Percentiles rank a stretch among this genome's conserved stretches.
Conservation (phyloP, 2,888 invertebrate species). For the Parascotia fuliginaria region DNA sequence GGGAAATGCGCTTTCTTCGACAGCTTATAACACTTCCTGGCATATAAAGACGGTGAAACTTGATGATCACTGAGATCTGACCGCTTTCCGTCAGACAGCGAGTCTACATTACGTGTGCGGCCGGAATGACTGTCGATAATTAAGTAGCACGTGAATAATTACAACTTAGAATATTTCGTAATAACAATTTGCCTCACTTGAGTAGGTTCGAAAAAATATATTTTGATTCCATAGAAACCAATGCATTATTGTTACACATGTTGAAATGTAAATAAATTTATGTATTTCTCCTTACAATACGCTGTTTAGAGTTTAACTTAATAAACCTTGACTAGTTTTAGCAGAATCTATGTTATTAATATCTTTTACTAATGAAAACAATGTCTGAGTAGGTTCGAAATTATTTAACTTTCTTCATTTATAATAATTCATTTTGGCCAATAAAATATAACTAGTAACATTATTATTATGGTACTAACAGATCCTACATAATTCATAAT, state of each 20-base stretch:
- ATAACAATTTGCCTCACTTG: constrained; percentile 9
- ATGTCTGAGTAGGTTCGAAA: constrained; percentile 17
- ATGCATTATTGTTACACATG: not conserved
- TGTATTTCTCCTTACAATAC: no score
- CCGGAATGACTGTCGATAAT: constrained; percentile 48
- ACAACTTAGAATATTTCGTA: not conserved
- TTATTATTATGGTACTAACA: constrained; percentile 30
- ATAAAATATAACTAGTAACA: constrained; percentile 18
- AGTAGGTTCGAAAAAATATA: not conserved
- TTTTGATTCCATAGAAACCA: not conserved
- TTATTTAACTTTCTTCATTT: constrained; percentile 24
- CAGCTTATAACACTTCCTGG: constrained; percentile 49
- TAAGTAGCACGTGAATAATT: not conserved
- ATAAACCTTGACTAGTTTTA: not conserved
- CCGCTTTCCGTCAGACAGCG: constrained; percentile 56
- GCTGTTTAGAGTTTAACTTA: no score
- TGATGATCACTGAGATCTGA: constrained; percentile 51
- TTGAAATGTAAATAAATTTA: no score
- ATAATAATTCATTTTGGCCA: constrained; percentile 2
- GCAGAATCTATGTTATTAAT: constrained; percentile 5
- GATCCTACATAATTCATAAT: constrained; percentile 50
- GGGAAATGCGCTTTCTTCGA: constrained; percentile 63
- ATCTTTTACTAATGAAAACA: not conserved
- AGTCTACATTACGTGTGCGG: constrained; percentile 32
- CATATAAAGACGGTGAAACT: constrained; percentile 78